phyloP scores from a whole-genome alignment of 2,888 invertebrate species.

The Dromius quadrimaculatus region DNA sequence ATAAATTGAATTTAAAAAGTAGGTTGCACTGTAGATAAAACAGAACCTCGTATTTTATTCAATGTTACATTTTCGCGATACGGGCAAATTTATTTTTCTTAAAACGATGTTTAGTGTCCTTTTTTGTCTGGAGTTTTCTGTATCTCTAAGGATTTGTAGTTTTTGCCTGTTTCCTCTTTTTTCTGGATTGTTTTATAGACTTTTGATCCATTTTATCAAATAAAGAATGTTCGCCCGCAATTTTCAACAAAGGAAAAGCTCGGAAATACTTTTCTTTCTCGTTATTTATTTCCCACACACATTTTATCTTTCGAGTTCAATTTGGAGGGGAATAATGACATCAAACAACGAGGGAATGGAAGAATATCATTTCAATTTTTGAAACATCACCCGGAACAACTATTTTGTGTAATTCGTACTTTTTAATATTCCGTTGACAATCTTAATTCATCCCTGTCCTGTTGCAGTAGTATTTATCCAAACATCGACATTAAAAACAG shows the following conservation, averaged over 20 bases:
- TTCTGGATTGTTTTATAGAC: slow-evolving; percentile 45
- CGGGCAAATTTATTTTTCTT: slow-evolving; percentile 36
- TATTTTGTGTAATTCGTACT: background rate
- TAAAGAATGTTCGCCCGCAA: slow-evolving; percentile 38
- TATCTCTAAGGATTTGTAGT: slow-evolving; percentile 48
- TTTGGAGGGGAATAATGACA: slow-evolving; percentile 29
- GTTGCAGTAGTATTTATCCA: background rate
- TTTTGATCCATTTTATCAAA: slow-evolving; percentile 46
- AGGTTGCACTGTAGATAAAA: slow-evolving; percentile 27
- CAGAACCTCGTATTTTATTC: slow-evolving; percentile 11
- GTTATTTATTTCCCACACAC: slow-evolving; percentile 9
- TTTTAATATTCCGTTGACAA: no score
- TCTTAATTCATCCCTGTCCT: no score
- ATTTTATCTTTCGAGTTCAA: slow-evolving; percentile 31
- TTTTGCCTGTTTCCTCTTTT: slow-evolving; percentile 41
- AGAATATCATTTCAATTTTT: slow-evolving; percentile 19
- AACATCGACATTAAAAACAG: background rate
- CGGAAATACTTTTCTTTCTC: slow-evolving; percentile 32
- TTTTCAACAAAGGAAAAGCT: slow-evolving; percentile 45
- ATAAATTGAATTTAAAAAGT: no score
- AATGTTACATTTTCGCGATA: slow-evolving; percentile 19
- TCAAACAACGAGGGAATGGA: slow-evolving; percentile 36
- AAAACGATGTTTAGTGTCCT: slow-evolving; percentile 44
- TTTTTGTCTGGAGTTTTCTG: slow-evolving; percentile 36
- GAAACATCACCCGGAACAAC: background rate